These are phyloP conservation scores for Emmelina monodactyla DNA, from an alignment of 2,888 invertebrate species.

Conservation along the genomic window DNA sequence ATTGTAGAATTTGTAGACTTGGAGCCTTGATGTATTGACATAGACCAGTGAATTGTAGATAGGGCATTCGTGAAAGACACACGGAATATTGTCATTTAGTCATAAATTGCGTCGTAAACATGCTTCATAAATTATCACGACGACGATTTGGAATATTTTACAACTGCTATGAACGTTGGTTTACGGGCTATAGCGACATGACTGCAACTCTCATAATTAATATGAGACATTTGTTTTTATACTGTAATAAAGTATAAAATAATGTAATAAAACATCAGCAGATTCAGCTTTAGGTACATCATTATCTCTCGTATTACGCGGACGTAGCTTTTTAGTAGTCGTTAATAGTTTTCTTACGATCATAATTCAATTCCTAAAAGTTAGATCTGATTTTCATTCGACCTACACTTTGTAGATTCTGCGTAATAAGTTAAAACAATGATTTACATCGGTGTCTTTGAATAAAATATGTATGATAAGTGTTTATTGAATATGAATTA, in stretches of 20 bases:
- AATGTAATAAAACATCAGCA: constrained; percentile 56
- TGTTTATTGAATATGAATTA: no score
- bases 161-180: constrained; percentile 58
- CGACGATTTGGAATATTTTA: constrained; percentile 63
- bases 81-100: constrained; percentile 39
- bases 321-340: constrained; percentile 25
- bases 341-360: constrained; percentile 30
- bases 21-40: no score
- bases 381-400: no score
- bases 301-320: constrained; percentile 24
- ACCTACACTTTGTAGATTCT: no score
- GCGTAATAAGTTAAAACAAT: no score
- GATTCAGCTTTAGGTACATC: constrained; percentile 37
- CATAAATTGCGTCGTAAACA: constrained; percentile 60
- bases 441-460: no score
- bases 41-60: background rate
- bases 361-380: constrained; percentile 17
- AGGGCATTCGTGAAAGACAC: constrained; percentile 17
- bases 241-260: no score
- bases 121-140: constrained; percentile 64
- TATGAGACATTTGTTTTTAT: constrained; percentile 59
- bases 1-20: no score
- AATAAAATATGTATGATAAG: no score
- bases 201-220: constrained; percentile 59
- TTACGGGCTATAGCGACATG: constrained; percentile 58